Conservation (phyloP, 2,113 vertebrate species). For the Alligator sinensis region DNA sequence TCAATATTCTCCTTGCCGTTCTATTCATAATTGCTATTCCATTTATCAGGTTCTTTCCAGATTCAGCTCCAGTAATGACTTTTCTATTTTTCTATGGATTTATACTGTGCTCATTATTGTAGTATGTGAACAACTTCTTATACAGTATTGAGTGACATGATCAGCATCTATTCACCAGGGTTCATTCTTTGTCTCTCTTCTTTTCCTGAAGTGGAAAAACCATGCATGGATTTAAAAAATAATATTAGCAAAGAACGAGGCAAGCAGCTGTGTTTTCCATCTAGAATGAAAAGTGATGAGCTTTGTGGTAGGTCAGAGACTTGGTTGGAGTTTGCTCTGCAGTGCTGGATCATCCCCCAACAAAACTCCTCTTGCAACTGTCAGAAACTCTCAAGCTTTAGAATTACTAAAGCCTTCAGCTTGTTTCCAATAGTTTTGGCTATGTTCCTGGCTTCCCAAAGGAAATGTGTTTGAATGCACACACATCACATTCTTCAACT, state of each 20-base stretch:
- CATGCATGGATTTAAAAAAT: background rate
- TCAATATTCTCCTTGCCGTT: background rate
- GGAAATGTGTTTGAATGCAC: fast-evolving
- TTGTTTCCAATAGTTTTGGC: background rate
- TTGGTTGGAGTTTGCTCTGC: background rate
- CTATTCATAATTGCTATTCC: background rate
- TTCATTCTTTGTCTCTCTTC: background rate
- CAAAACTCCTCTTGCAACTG: background rate
- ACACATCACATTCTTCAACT: background rate
- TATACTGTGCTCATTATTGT: background rate
- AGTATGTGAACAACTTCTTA: fast-evolving
- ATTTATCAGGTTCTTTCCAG: background rate
- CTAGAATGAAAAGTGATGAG: background rate
- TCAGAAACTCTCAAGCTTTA: background rate
- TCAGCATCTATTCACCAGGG: background rate
- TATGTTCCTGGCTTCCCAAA: background rate
- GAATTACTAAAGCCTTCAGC: background rate
- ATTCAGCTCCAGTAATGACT: fast-evolving
- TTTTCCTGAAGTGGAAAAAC: background rate
- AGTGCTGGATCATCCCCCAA: background rate
- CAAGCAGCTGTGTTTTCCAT: background rate
- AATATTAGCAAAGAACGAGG: background rate
- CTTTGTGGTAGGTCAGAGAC: background rate
- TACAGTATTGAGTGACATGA: background rate
- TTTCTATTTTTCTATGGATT: background rate